phyloP scores from a whole-genome alignment of 2,797 vertebrate genomes.

The Malacoraja senta region DNA sequence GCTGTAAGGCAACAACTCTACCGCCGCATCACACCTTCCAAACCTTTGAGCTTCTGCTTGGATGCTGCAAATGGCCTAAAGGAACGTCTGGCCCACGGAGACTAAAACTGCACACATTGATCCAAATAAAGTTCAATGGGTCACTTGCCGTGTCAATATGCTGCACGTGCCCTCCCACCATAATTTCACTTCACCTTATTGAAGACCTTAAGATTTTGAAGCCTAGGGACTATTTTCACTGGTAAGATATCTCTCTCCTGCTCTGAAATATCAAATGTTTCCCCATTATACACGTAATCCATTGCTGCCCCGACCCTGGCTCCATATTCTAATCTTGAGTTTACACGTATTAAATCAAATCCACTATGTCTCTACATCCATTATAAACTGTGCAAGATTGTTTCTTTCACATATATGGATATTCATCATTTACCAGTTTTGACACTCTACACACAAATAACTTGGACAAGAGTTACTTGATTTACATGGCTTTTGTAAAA shows the following conservation, averaged over 20 bases:
- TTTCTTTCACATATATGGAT: not conserved
- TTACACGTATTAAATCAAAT: not conserved
- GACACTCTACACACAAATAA: not conserved
- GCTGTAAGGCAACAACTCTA: too few species aligned
- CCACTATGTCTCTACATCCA: not conserved
- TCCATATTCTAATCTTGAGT: not conserved
- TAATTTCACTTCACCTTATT: not conserved
- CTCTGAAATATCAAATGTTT: not conserved
- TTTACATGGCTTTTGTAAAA: not conserved
- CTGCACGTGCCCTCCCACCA: too few species aligned
- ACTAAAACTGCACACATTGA: not conserved
- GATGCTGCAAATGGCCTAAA: not conserved
- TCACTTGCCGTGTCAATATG: not conserved
- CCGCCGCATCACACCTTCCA: too few species aligned
- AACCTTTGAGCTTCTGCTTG: too few species aligned
- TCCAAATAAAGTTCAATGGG: not conserved
- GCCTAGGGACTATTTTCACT: too few species aligned
- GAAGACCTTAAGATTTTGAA: not conserved
- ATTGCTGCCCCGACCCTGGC: not conserved
- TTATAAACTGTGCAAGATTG: not conserved
- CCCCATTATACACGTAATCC: not conserved
- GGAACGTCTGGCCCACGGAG: not conserved
- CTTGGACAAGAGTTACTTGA: not conserved
- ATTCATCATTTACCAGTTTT: not conserved
- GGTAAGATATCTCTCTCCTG: not conserved